phyloP scores from a whole-genome alignment of 1,140 invertebrate species.

The Habropoda laboriosa region DNA sequence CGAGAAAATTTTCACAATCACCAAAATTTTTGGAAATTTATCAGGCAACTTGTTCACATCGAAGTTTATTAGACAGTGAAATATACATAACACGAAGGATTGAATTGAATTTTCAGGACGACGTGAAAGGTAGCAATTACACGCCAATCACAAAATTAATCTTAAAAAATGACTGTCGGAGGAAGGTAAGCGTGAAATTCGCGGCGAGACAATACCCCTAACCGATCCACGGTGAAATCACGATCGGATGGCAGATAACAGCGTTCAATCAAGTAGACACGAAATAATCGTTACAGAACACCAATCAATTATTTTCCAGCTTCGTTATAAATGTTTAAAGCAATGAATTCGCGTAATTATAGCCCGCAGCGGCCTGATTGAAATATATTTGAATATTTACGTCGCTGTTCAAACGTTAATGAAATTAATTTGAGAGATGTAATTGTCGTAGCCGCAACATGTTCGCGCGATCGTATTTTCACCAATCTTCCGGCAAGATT shows the following conservation, averaged over 20 bases:
- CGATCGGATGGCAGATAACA: not conserved
- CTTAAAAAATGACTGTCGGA: no score
- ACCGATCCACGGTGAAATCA: constrained; percentile 1
- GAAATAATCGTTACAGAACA: constrained; percentile 28
- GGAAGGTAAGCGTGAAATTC: no score
- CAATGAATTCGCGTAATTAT: constrained; percentile 45
- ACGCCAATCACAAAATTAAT: no score
- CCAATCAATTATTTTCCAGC: constrained; percentile 40
- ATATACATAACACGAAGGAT: no score
- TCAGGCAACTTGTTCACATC: no score
- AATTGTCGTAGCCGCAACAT: constrained; percentile 4
- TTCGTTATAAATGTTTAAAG: constrained; percentile 40
- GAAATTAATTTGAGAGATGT: constrained; percentile 42
- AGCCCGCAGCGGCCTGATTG: constrained; percentile 3
- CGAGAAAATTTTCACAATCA: no score
- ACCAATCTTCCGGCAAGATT: constrained; percentile 7
- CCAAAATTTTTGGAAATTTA: no score
- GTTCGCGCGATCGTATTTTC: not conserved
- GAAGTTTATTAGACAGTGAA: no score
- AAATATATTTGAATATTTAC: constrained; percentile 46
- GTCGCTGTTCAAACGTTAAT: constrained; percentile 32
- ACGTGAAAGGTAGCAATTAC: no score
- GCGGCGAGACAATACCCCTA: no score
- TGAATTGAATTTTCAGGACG: no score
- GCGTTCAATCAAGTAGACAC: constrained; percentile 16